Evolutionary conservation across 2,113 vertebrate genomes (phyloP).

Genomic region (Trochalopteron elliotii): DNA sequence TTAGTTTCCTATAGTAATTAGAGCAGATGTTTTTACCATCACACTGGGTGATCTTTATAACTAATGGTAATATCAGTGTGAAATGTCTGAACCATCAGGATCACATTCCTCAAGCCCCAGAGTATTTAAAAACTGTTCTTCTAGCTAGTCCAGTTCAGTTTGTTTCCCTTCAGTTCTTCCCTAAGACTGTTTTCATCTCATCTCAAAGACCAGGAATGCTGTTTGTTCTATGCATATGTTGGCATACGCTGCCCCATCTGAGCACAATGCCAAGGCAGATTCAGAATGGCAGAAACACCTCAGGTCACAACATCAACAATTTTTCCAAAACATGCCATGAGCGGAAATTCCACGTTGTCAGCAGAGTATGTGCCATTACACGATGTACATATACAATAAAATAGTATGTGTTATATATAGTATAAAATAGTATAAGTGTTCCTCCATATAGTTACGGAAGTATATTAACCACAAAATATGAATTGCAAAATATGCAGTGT

Average conservation of each 20-base stretch:
- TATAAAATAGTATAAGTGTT: background rate
- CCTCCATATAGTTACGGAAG: background rate
- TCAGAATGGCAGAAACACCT: constrained; percentile 59
- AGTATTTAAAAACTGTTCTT: background rate
- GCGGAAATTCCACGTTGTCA: constrained; percentile 48
- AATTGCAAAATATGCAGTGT: background rate
- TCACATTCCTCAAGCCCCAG: background rate
- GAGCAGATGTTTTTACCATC: background rate
- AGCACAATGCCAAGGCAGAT: constrained; percentile 23
- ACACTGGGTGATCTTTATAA: background rate
- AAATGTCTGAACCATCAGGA: background rate
- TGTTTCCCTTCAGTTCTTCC: background rate
- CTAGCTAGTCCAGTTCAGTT: background rate
- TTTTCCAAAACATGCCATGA: constrained; percentile 52
- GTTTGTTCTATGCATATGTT: background rate
- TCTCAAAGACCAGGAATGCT: background rate
- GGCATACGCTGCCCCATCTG: constrained; percentile 28
- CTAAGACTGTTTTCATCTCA: background rate
- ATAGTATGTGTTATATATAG: background rate
- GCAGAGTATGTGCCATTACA: constrained; percentile 29
- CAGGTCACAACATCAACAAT: constrained; percentile 51
- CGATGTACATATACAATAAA: background rate
- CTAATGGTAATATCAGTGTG: background rate
- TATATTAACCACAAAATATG: background rate
- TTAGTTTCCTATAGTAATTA: background rate